Percentiles rank a stretch among this genome's conserved stretches.
phyloP scores from a whole-genome alignment of 2,888 invertebrate genomes.

The Pasiphila rectangulata region DNA sequence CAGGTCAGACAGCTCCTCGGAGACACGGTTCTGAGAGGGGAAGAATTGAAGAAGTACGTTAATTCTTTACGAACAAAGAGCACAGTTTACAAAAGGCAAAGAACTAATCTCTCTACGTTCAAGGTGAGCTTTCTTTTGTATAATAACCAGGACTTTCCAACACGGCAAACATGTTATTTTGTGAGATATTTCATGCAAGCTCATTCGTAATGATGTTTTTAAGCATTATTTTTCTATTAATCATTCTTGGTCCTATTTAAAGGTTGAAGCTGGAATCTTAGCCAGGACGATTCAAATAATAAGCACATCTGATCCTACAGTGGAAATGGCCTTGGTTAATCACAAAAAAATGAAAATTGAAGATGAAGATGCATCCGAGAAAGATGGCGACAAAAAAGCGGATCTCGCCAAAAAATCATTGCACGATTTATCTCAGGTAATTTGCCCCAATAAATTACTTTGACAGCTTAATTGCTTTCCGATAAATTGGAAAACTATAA shows the following conservation, averaged over 20 bases:
- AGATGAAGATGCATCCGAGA: constrained; percentile 82
- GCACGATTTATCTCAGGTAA: constrained; percentile 74
- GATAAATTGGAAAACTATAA: constrained; percentile 16
- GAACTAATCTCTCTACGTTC: constrained; percentile 87
- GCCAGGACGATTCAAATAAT: constrained; percentile 88
- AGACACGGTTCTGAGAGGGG: constrained; percentile 87
- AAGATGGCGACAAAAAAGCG: constrained; percentile 52
- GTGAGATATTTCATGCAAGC: constrained; percentile 1
- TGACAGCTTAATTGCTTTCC: constrained; percentile 16
- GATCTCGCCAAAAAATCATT: constrained; percentile 69
- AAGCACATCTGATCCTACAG: constrained; percentile 77
- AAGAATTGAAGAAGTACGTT: constrained; percentile 92
- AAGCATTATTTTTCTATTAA: neutral
- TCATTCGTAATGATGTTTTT: constrained; percentile 1
- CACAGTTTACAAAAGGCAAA: constrained; percentile 89
- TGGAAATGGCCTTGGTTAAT: constrained; percentile 74
- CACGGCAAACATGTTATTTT: constrained; percentile 10
- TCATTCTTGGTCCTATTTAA: constrained; percentile 7
- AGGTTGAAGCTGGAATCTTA: constrained; percentile 88
- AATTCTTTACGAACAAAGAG: constrained; percentile 90
- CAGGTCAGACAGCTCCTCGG: constrained; percentile 79
- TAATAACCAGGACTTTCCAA: constrained; percentile 22
- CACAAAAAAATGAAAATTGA: constrained; percentile 73
- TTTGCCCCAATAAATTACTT: constrained; percentile 5
- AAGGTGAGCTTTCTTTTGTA: constrained; percentile 60